Conservation (phyloP, 2,888 invertebrate species). For the Stramonita haemastoma region DNA sequence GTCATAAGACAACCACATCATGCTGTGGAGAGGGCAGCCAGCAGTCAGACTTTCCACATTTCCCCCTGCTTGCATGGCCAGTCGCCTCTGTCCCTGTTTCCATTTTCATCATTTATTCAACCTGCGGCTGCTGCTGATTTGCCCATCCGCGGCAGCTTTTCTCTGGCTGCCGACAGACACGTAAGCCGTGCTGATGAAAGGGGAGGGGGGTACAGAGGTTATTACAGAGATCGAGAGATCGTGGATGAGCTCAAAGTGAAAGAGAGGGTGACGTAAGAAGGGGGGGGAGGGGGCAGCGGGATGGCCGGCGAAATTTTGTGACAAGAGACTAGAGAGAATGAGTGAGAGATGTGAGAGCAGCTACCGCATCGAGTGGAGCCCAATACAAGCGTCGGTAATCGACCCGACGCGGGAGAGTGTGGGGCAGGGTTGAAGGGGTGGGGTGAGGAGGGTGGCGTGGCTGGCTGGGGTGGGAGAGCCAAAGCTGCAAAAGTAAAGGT, state of each 20-base stretch:
- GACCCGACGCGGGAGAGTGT: background rate
- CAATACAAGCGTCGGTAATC: background rate
- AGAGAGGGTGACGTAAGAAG: too few species aligned
- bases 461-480: background rate
- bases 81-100: background rate
- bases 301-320: background rate
- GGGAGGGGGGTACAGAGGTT: background rate
- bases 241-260: too few species aligned
- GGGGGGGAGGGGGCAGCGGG: background rate
- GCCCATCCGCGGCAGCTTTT: background rate
- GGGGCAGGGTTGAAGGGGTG: background rate
- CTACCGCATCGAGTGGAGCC: background rate
- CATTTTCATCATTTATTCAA: slow-evolving; percentile 23
- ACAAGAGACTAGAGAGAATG: background rate
- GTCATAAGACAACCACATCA: too few species aligned
- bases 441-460: background rate
- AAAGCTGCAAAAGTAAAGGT: slow-evolving; percentile 4
- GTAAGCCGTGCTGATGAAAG: background rate
- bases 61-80: background rate
- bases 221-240: background rate
- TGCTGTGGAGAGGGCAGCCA: background rate
- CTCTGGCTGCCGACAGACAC: background rate
- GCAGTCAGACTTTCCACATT: background rate
- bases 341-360: too few species aligned
- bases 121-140: background rate